Evolutionary conservation across 2,797 vertebrate species (phyloP).

Genomic region (Leptatherina wallacei): DNA sequence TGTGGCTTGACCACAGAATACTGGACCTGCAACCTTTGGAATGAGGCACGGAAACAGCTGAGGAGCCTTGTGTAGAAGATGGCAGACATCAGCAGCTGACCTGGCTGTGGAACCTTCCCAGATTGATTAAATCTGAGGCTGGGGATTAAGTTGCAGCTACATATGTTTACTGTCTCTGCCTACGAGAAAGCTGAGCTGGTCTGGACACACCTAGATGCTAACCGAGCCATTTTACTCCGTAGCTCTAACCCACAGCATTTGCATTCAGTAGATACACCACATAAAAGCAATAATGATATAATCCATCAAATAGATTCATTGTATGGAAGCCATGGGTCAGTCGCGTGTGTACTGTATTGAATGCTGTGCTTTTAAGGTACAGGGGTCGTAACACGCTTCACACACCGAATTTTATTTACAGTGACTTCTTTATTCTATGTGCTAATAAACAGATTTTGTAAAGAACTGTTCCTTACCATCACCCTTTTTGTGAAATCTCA

Average conservation of each 20-base stretch:
- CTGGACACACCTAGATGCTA: constrained; percentile 55
- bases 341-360: constrained; percentile 53
- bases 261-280: constrained; percentile 67
- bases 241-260: constrained; percentile 72
- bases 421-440: constrained; percentile 50
- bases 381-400: constrained; percentile 65
- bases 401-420: constrained; percentile 43
- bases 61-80: constrained; percentile 39
- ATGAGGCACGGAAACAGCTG: constrained; percentile 24
- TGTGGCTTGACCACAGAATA: constrained; percentile 17
- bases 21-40: constrained; percentile 26
- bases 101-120: constrained; percentile 48
- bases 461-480: constrained; percentile 40
- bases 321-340: constrained; percentile 55
- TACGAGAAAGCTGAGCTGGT: constrained; percentile 46
- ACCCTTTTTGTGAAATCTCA: constrained; percentile 73
- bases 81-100: constrained; percentile 49
- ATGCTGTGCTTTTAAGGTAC: constrained; percentile 58
- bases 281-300: constrained; percentile 80
- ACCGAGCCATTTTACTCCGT: constrained; percentile 69
- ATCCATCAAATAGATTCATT: constrained; percentile 59
- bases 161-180: constrained; percentile 59
- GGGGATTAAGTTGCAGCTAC: constrained; percentile 62
- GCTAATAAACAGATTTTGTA: constrained; percentile 55
- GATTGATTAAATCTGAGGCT: constrained; percentile 57